Conservation (phyloP, 2,888 invertebrate species). For the Nipponacmea schrenckii region DNA sequence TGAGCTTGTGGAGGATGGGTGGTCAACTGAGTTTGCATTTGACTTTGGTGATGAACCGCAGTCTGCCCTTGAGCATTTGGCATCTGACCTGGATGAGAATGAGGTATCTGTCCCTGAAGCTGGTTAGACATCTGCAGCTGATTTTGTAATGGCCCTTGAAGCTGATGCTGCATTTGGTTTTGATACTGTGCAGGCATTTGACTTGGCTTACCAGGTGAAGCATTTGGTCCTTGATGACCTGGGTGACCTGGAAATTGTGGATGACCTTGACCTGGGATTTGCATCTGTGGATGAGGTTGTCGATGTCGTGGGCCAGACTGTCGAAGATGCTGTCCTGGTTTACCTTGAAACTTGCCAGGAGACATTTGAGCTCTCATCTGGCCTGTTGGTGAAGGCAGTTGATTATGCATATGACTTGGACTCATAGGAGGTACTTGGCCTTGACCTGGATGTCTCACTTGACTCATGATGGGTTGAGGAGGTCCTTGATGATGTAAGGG, state of each 20-base stretch:
- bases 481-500: not conserved
- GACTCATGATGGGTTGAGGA: not conserved
- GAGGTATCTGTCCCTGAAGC: too few relatives aligned
- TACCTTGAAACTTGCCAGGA: not conserved
- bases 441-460: not conserved
- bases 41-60: too few relatives aligned
- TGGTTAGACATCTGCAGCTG: too few relatives aligned
- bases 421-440: not conserved
- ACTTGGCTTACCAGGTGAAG: not conserved
- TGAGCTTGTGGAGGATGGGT: too few relatives aligned
- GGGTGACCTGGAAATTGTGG: not conserved
- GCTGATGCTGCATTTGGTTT: too few relatives aligned
- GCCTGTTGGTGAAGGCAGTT: not conserved
- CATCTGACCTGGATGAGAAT: too few relatives aligned
- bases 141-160: too few relatives aligned
- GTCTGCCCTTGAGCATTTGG: too few relatives aligned
- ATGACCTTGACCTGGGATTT: not conserved
- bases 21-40: too few relatives aligned
- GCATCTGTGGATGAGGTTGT: not conserved
- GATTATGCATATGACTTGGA: not conserved
- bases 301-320: not conserved
- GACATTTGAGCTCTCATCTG: slow-evolving; percentile 15
- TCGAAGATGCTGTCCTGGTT: not conserved
- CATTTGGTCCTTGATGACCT: not conserved
- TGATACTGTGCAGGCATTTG: not conserved